Base-by-base conservation (phyloP, 2,888 invertebrate species). In the Silvanus unidentatus region DNA sequence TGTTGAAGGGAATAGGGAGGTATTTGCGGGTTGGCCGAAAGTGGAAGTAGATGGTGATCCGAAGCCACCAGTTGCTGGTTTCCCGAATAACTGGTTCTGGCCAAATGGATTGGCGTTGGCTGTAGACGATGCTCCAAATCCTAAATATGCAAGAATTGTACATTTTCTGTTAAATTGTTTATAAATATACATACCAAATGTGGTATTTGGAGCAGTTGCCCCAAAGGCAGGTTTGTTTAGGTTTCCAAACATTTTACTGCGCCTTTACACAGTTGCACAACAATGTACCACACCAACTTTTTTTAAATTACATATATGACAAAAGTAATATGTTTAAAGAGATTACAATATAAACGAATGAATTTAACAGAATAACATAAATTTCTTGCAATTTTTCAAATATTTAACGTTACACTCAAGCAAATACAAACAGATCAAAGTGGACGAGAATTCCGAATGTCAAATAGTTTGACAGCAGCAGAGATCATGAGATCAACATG, bases 31-130 rank as follows among this genome's bases (percentile, higher is more conserved):
- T 22, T 79, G 78, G 0, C 88, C 88, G 70, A 88, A 88, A 0
- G 84, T 78, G 0, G 85, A 78, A 3, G 84, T 75, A 1, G 79
- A 74, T 1, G 62, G 48, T 2, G 79, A 79, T 22, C 84, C 85
- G 47, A 85, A 84, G 40, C 79, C 79, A 0, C 78, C 75, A 1
- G 79, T 78, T 2, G 82, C 76, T 3, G 71, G 63, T 48, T 75
- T 67, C n/a, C 76, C 76, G 57, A 77, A 77, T 10, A 74, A 62
- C 46, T 65, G 65, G 30, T 70, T 69, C 57, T 75, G 57, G 16
- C 66, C 62, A 53, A 65, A 62, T 28, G 59, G 62, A 36, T 63
- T 60, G 40, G 58, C 59, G 42, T 54, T 58, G 11, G 57, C 45
- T 5, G 55, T 39, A 3, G 63, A 36, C 29, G 57, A 48, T 15